phyloP scores from a whole-genome alignment of 1,140 invertebrate species.

The Magallana ariakensis region DNA sequence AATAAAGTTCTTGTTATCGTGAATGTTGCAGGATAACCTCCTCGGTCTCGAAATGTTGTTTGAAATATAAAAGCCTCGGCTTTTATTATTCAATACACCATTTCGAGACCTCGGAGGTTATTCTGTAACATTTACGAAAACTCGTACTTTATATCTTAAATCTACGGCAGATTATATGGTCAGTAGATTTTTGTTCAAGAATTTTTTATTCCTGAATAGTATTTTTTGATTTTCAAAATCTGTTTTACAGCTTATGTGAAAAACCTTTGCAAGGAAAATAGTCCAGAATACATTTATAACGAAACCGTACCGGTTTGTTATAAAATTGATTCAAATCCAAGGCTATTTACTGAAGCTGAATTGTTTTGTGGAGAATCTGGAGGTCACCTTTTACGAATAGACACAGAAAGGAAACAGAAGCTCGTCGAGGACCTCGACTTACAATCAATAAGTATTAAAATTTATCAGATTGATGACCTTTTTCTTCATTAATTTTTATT shows the following conservation, averaged over 20 bases:
- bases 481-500: background rate
- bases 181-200: too few species aligned
- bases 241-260: background rate
- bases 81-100: too few species aligned
- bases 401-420: background rate
- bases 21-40: too few species aligned
- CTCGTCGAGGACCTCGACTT: background rate
- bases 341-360: background rate
- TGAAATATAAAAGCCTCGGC: too few species aligned
- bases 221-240: background rate
- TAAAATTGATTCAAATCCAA: background rate
- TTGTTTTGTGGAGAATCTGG: background rate
- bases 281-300: background rate
- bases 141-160: too few species aligned
- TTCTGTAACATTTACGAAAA: too few species aligned
- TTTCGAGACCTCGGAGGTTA: too few species aligned
- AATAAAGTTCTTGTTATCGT: too few species aligned
- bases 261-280: background rate
- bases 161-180: too few species aligned
- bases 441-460: background rate
- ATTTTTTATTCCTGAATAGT: too few species aligned
- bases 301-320: background rate
- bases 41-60: too few species aligned
- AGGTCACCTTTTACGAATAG: conserved; percentile 2
- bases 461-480: background rate